Conservation (phyloP, 2,888 invertebrate species). For the Diaphora mendica region DNA sequence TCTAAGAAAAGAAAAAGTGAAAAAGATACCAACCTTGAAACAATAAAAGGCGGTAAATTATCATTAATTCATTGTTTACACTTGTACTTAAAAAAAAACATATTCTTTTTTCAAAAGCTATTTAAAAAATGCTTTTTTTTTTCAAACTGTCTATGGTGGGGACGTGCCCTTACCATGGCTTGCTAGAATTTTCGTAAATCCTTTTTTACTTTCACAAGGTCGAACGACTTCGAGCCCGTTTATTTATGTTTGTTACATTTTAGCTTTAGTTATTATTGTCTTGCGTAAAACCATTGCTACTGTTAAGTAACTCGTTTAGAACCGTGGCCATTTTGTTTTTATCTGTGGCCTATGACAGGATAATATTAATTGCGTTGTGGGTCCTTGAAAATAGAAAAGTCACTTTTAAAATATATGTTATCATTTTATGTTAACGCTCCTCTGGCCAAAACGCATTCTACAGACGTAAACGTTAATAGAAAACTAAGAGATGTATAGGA, state of each 20-base stretch:
- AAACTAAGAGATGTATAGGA: too few species aligned
- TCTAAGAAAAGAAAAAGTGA: too few species aligned
- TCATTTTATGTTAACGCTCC: too few species aligned
- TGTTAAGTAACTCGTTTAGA: conserved; percentile 24
- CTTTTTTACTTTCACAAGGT: conserved; percentile 64
- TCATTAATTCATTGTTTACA: too few species aligned
- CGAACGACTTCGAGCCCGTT: conserved; percentile 53
- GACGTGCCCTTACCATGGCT: conserved; percentile 38
- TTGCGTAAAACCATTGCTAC: conserved; percentile 33
- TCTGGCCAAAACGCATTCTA: too few species aligned
- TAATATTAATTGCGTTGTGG: neutral
- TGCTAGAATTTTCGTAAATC: conserved; percentile 54
- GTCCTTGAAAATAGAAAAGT: neutral
- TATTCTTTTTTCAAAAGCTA: neutral
- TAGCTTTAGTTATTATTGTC: conserved; percentile 43
- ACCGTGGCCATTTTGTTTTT: conserved; percentile 11
- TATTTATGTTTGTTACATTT: conserved; percentile 56
- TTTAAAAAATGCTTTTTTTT: neutral
- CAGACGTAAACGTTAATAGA: too few species aligned
- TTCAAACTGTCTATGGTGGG: conserved; percentile 1
- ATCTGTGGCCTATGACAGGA: neutral
- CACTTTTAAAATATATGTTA: neutral
- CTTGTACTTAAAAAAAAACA: too few species aligned
- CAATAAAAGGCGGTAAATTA: too few species aligned
- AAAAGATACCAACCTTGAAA: too few species aligned